Evolutionary conservation across 2,113 vertebrate genomes (phyloP), one percentile per base, ranked within the genome.

Genomic region (Sorex fumeus): DNA sequence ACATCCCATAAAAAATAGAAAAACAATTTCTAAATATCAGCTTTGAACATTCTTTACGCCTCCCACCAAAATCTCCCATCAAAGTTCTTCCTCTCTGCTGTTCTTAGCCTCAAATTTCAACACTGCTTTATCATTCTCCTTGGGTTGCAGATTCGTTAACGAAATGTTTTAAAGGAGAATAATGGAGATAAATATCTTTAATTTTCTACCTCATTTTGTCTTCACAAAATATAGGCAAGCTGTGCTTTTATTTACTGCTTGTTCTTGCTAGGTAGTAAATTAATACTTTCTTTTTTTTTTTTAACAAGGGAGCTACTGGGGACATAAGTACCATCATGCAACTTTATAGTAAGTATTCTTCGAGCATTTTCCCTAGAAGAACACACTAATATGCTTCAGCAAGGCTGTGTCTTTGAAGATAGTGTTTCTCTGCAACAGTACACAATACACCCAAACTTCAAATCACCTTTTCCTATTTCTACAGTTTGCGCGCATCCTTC

Each of bases 121-220:
- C 87, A 96, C 93, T 79, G 81, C 50, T 96, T 93, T 93, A 88
- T 78, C 79, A 74, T 70, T 95, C 87, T 95, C 88, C 96, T 93
- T 62, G 75, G 91, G 78, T 87, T 94, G 70, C 32, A 87, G 57
- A 96, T 94, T 95, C 94, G 43, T 90, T 97, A 97, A 96, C 93
- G 97, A 95, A 70, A 96, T 84, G 70, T 91, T 96, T 95, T 91
- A 95, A 95, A 96, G 47, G 64, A 80, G 53, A 97, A 96, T 84
- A 97, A 97, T 89, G 45, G 86, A 97, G 97, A 98, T 97, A 97
- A 97, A 95, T 96, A 97, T 97, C 93, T 97, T 97, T 97, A 96
- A 97, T 98, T 98, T 97, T 97, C 95, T 93, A 93, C 84, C 90
- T 97, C 76, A 93, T 97, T 97, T 96, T 97, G 82, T 80, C 85